Evolutionary conservation across 2,888 invertebrate genomes (phyloP).

Genomic region (Tachina fera): DNA sequence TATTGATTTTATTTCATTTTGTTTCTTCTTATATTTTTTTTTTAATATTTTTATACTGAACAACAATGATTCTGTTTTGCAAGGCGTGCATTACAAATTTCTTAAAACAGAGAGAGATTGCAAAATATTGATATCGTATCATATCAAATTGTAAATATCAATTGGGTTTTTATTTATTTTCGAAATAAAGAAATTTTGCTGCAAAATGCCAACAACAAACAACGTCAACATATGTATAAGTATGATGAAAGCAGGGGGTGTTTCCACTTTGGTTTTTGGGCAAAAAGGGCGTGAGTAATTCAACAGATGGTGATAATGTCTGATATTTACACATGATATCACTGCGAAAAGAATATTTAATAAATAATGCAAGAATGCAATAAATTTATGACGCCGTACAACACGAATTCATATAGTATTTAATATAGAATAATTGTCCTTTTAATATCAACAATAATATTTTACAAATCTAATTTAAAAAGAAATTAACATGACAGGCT

Average conservation of each 20-base stretch:
- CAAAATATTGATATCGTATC: conserved; percentile 56
- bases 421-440: neutral
- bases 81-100: conserved; percentile 77
- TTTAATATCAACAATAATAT: neutral
- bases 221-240: too few species aligned
- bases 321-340: conserved; percentile 67
- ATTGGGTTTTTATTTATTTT: conserved; percentile 43
- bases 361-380: conserved; percentile 31
- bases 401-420: neutral
- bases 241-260: conserved; percentile 8
- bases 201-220: neutral
- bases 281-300: conserved; percentile 64
- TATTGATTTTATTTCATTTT: neutral
- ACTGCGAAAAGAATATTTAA: conserved; percentile 63
- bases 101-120: conserved; percentile 74
- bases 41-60: neutral
- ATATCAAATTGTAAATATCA: conserved; percentile 64
- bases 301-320: conserved; percentile 67
- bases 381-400: neutral
- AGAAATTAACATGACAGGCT: neutral
- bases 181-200: neutral
- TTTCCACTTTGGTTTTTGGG: conserved; percentile 3
- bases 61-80: conserved; percentile 54
- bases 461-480: conserved; percentile 5
- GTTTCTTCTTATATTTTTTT: neutral